Evolutionary conservation across 2,797 vertebrate species (phyloP).

Genomic region (Aldrovandia affinis): DNA sequence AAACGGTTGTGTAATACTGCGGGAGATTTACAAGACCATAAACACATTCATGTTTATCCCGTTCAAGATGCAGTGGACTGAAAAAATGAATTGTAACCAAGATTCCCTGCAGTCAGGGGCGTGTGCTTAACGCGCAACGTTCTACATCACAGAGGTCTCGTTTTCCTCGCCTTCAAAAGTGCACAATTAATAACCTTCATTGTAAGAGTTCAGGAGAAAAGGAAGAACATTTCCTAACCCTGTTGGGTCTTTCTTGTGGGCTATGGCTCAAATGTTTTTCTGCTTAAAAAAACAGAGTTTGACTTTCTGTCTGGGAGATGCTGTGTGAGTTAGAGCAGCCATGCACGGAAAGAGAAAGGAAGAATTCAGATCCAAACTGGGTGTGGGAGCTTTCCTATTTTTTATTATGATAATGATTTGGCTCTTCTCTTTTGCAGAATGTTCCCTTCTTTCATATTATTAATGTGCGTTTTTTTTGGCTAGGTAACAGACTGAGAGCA

Average conservation of each 20-base stretch:
- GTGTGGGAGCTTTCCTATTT: background rate
- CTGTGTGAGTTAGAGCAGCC: slow-evolving; percentile 12
- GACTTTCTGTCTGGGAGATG: slow-evolving; percentile 5
- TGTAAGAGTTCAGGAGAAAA: slow-evolving; percentile 9
- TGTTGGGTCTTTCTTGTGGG: slow-evolving; percentile 25
- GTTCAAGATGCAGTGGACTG: background rate
- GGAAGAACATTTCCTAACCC: background rate
- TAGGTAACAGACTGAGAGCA: slow-evolving; percentile 40
- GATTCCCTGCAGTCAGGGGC: background rate
- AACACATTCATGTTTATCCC: background rate
- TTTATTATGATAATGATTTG: slow-evolving; percentile 16
- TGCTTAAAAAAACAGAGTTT: background rate
- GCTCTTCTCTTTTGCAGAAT: slow-evolving; percentile 35
- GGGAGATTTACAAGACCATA: background rate
- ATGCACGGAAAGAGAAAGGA: background rate
- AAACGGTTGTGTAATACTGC: background rate
- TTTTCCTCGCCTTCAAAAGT: background rate
- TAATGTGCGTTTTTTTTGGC: slow-evolving; percentile 29
- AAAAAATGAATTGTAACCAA: background rate
- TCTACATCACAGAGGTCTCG: background rate
- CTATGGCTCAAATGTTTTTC: background rate
- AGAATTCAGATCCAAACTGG: background rate
- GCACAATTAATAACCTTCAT: slow-evolving; percentile 10
- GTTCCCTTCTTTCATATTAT: slow-evolving; percentile 50
- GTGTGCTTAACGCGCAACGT: background rate